Percentiles rank a stretch among this genome's conserved stretches.
phyloP scores from a whole-genome alignment of 2,113 vertebrate species.

The Galemys pyrenaicus region DNA sequence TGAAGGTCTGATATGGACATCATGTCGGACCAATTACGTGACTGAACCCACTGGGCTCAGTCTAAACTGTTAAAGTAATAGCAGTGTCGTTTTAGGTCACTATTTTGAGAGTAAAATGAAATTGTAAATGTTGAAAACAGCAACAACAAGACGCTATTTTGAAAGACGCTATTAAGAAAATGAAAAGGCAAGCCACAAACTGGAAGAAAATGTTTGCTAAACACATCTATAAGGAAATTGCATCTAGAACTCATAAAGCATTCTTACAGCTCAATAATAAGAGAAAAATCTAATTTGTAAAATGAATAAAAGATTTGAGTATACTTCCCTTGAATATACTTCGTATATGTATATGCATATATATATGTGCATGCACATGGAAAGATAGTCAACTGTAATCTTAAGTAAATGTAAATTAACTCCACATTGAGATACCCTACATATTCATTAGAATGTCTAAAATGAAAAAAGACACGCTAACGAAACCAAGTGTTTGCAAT shows the following conservation, averaged over 20 bases:
- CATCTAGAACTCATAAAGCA: background rate
- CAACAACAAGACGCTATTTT: background rate
- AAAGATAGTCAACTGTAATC: background rate
- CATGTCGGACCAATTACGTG: background rate
- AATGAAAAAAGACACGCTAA: background rate
- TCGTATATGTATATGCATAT: background rate
- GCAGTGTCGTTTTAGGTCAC: background rate
- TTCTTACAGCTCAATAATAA: background rate
- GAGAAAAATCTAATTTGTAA: background rate
- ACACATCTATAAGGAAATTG: background rate
- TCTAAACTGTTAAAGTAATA: background rate
- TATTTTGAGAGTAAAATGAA: slow-evolving; percentile 23
- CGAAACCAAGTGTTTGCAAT: background rate
- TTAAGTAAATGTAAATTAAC: background rate
- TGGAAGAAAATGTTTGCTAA: background rate
- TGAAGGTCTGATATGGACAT: background rate
- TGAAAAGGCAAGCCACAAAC: background rate
- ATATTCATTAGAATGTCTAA: background rate
- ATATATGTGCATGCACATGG: background rate
- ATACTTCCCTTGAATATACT: background rate
- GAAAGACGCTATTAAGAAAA: slow-evolving; percentile 33
- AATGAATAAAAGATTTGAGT: background rate
- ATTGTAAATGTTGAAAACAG: background rate
- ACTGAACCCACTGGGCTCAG: background rate
- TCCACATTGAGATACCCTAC: background rate